These are phyloP conservation scores for Procapra przewalskii DNA, from an alignment of 2,113 vertebrate species.

Conservation along the genomic window DNA sequence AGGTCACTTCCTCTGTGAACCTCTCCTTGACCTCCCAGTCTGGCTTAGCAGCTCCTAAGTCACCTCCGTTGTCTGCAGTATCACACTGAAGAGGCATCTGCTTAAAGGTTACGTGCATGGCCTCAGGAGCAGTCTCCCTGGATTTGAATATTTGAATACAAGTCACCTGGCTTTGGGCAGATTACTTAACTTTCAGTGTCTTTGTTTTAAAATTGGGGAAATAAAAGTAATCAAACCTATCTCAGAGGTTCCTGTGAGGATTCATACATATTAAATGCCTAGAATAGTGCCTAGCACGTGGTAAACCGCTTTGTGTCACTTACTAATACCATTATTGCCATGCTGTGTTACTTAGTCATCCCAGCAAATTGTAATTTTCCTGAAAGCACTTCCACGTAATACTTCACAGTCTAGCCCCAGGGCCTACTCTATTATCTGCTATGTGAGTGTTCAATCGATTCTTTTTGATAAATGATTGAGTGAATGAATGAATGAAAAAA, in stretches of 20 bases:
- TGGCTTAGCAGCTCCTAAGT: background rate
- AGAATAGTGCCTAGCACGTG: background rate
- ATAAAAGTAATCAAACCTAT: background rate
- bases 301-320: background rate
- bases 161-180: background rate
- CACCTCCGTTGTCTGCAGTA: background rate
- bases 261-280: background rate
- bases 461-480: background rate
- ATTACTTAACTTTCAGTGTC: background rate
- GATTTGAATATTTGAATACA: background rate
- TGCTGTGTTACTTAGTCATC: background rate
- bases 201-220: background rate
- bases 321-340: background rate
- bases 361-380: background rate
- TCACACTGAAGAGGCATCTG: background rate
- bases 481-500: background rate
- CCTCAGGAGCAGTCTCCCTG: background rate
- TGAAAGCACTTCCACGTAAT: background rate
- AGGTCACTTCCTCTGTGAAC: background rate
- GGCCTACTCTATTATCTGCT: background rate
- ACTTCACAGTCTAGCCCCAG: background rate
- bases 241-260: background rate
- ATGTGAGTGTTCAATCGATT: background rate
- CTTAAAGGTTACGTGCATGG: background rate
- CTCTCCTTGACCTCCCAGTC: background rate